phyloP scores from a whole-genome alignment of 2,113 vertebrate species.

The Poecilia latipinna region DNA sequence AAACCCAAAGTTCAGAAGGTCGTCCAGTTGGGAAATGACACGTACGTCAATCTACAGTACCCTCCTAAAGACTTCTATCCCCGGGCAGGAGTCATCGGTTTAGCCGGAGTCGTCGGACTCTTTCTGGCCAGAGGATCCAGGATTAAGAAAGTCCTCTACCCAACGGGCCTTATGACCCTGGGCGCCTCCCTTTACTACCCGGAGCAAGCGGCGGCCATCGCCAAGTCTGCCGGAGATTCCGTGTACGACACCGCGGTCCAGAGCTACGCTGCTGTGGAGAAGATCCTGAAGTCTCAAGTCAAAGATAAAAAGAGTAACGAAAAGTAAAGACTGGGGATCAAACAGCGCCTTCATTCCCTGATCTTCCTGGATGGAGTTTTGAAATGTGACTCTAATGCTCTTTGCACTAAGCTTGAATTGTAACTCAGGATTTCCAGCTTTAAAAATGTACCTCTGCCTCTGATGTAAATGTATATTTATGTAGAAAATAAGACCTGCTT shows the following conservation, averaged over 20 bases:
- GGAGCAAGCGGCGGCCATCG: slow-evolving; percentile 81
- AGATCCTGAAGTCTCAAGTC: slow-evolving; percentile 41
- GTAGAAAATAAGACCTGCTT: slow-evolving; percentile 10
- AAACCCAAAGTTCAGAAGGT: slow-evolving; percentile 84
- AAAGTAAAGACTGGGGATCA: slow-evolving; percentile 11
- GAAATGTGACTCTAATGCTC: slow-evolving; percentile 32
- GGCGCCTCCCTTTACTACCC: slow-evolving; percentile 91
- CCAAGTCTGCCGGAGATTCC: slow-evolving; percentile 73
- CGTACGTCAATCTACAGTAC: slow-evolving; percentile 83
- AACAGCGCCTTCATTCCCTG: not conserved
- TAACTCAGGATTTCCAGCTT: slow-evolving; percentile 51
- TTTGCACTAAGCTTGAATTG: slow-evolving; percentile 56
- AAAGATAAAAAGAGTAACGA: not conserved
- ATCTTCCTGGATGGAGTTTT: not conserved
- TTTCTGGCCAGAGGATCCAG: slow-evolving; percentile 90
- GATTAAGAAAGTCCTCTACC: slow-evolving; percentile 88
- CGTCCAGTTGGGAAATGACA: slow-evolving; percentile 81
- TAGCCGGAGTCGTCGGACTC: slow-evolving; percentile 89
- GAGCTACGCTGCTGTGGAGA: slow-evolving; percentile 70
- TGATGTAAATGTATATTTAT: slow-evolving; percentile 67
- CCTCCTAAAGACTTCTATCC: slow-evolving; percentile 92
- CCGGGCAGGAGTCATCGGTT: slow-evolving; percentile 90
- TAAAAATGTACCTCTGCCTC: not conserved
- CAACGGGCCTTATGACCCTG: slow-evolving; percentile 83
- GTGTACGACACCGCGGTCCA: slow-evolving; percentile 71